A percentile compares a stretch with the other conserved stretches of the same genome.
Evolutionary conservation across 2,888 invertebrate genomes (phyloP).

Genomic region (Pemphredon lugubris): DNA sequence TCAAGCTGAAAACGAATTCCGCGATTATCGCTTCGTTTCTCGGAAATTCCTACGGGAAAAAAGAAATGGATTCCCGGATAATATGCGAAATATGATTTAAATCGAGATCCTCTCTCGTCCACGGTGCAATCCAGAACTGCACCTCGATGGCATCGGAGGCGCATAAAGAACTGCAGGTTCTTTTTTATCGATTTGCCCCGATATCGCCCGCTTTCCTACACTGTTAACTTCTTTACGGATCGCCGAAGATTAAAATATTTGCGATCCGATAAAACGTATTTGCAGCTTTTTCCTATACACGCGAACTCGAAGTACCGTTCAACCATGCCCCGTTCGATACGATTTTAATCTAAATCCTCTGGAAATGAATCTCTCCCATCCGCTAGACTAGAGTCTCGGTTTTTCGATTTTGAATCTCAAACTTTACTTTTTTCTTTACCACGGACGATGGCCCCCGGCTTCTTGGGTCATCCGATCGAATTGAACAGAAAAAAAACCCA

Average conservation of each 20-base stretch:
- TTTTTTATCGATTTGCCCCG: no score
- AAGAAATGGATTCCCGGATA: no score
- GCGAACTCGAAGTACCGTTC: background rate
- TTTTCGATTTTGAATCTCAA: constrained; percentile 30
- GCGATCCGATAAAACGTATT: constrained; percentile 15
- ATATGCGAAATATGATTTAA: no score
- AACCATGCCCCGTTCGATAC: constrained; percentile 31
- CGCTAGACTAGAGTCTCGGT: constrained; percentile 2
- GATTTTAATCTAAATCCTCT: constrained; percentile 18
- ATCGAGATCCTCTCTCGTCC: constrained; percentile 18
- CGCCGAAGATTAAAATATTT: constrained; percentile 32
- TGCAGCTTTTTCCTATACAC: constrained; percentile 2
- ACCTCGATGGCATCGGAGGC: constrained; percentile 30
- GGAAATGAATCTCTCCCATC: background rate
- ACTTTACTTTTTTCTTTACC: no score
- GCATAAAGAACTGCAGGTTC: constrained; percentile 30
- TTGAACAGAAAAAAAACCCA: constrained; percentile 27
- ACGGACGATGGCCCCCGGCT: no score
- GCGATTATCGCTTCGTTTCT: no score
- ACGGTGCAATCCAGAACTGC: no score
- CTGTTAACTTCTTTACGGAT: constrained; percentile 36
- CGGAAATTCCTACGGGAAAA: no score
- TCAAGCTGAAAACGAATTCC: no score
- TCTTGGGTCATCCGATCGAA: constrained; percentile 28
- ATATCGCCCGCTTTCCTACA: constrained; percentile 39